phyloP scores from a whole-genome alignment of 1,140 invertebrate genomes.

The Aethina tumida region DNA sequence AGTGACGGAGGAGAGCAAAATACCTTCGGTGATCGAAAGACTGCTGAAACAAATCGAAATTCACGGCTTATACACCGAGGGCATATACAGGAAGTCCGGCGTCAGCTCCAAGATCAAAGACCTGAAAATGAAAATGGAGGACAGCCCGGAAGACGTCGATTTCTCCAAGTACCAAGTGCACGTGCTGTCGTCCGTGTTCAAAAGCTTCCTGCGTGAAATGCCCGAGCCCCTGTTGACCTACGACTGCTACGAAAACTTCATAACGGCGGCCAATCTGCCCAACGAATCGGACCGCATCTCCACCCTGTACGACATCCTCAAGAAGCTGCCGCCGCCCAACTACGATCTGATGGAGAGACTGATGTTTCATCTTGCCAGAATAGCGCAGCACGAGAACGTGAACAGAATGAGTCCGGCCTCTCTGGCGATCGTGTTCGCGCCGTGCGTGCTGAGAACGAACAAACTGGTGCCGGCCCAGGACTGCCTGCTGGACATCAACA shows the following conservation, averaged over 20 bases:
- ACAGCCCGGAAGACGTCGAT: slow-evolving; percentile 56
- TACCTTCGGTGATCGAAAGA: slow-evolving; percentile 78
- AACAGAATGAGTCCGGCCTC: slow-evolving; percentile 90
- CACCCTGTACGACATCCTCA: slow-evolving; percentile 77
- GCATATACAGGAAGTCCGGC: slow-evolving; percentile 88
- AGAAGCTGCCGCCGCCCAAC: slow-evolving; percentile 81
- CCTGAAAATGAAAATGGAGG: slow-evolving; percentile 62
- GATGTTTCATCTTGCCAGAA: slow-evolving; percentile 85
- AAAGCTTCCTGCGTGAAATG: slow-evolving; percentile 85
- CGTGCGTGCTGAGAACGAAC: slow-evolving; percentile 82
- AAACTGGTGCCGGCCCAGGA: slow-evolving; percentile 81
- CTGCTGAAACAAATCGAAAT: slow-evolving; percentile 86
- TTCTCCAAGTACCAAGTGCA: slow-evolving; percentile 53
- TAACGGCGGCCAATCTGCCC: slow-evolving; percentile 73
- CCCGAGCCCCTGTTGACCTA: slow-evolving; percentile 88
- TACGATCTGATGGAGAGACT: slow-evolving; percentile 86
- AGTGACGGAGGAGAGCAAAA: slow-evolving; percentile 61
- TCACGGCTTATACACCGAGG: slow-evolving; percentile 83
- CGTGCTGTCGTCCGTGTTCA: slow-evolving; percentile 84
- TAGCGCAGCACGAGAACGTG: slow-evolving; percentile 74
- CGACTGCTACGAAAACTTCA: slow-evolving; percentile 90
- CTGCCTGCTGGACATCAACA: slow-evolving; percentile 68
- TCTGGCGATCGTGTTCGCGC: slow-evolving; percentile 90
- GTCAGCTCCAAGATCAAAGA: slow-evolving; percentile 71
- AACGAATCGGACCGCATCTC: slow-evolving; percentile 73